Base-by-base conservation (phyloP, 2,888 invertebrate species). In the Tholera decimalis region DNA sequence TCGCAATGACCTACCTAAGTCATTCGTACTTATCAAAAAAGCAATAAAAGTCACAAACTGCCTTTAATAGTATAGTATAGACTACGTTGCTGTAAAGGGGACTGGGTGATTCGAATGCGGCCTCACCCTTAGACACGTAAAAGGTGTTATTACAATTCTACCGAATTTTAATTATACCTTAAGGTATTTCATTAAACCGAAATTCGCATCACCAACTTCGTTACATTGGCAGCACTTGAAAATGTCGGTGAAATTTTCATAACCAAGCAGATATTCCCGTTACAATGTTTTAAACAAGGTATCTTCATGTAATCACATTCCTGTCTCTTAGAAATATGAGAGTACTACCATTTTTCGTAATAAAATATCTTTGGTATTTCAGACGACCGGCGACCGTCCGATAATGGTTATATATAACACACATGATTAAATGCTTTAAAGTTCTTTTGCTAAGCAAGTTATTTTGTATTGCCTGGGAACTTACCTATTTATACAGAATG, bases 31-130 rank as follows among this genome's bases (percentile, higher is more conserved):
- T 73, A 73, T 67, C 24, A 50, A 77, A 79, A n/a, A 76, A 65
- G 73, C 67, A 78, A 79, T 79, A 79, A 81, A 73, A 75, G 79
- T 79, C 79, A 65, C 66, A 66, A 71, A 67, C 63, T 55, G 63
- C 59, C 62, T 79, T 71, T 79, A 67, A 77, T 68, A 49, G 58
- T 51, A 39, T 39, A 26, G 37, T n/a, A n/a, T n/a, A 60, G 37
- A n/a, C n/a, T n/a, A n/a, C 63, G 51, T 57, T 66, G 60, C 70
- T 79, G 62, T 75, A 62, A 77, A 78, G 37, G 65, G 59, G 43
- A 24, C 37, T 56, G 22, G 61, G 61, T 51, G 46, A 73, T 73
- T 54, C 63, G 46, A 65, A 72, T 67, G 70, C 67, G 59, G 47
- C 68, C 62, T 62, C 66, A 43, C 73, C 69, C 51, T 58, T 26